Conservation (phyloP, 2,888 invertebrate genomes). For the Dasypogon diadema region DNA sequence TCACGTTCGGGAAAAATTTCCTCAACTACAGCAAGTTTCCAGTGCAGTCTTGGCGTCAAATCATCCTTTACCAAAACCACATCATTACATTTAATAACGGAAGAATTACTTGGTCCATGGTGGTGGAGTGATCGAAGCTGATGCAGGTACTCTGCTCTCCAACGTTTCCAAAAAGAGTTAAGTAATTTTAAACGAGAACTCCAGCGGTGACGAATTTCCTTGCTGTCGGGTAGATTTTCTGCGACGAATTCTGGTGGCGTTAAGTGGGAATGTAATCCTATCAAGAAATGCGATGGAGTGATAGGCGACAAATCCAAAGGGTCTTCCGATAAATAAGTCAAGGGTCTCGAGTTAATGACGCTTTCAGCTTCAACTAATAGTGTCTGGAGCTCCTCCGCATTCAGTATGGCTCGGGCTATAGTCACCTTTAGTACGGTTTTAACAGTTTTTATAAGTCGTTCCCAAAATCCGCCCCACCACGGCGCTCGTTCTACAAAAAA, state of each 20-base stretch:
- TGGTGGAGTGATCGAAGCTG: neutral
- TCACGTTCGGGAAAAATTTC: neutral
- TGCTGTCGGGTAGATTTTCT: neutral
- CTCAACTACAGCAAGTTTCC: neutral
- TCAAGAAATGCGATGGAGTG: neutral
- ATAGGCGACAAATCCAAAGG: neutral
- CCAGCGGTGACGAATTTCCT: neutral
- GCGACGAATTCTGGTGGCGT: neutral
- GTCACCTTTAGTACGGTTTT: neutral
- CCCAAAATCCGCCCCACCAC: too few species aligned
- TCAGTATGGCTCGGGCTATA: neutral
- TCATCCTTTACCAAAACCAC: neutral
- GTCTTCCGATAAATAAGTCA: neutral
- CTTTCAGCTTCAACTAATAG: neutral
- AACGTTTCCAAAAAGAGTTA: neutral
- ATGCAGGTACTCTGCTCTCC: neutral
- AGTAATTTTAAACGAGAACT: neutral
- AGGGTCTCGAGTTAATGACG: neutral
- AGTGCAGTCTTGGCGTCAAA: neutral
- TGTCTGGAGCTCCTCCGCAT: neutral
- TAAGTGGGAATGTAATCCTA: neutral
- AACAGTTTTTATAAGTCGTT: neutral
- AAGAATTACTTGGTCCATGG: neutral
- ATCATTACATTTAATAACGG: neutral
- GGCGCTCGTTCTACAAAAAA: constrained; percentile 8